A percentile compares a stretch with the other conserved stretches of the same genome.
phyloP scores from a whole-genome alignment of 2,797 vertebrate genomes.

The Poeciliopsis infans region DNA sequence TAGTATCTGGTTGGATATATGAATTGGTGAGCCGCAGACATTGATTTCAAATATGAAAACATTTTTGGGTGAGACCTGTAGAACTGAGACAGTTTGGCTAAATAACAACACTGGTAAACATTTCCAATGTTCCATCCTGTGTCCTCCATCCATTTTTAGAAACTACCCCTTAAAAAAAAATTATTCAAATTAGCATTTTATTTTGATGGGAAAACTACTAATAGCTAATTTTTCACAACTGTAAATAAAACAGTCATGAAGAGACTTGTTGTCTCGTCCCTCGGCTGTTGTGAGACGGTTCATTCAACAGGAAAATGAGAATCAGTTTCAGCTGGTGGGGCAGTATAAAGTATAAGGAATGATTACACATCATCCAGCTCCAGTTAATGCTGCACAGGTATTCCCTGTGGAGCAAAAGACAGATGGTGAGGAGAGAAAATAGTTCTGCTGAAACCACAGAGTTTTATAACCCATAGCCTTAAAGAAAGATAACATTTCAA shows the following conservation, averaged over 20 bases:
- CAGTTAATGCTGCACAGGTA: constrained; percentile 80
- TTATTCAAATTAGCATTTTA: constrained; percentile 31
- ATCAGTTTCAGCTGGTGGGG: constrained; percentile 77
- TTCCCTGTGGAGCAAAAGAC: constrained; percentile 74
- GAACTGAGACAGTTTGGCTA: not conserved
- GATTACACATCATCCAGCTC: constrained; percentile 78
- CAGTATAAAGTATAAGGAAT: constrained; percentile 81
- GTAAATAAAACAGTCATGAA: constrained; percentile 43
- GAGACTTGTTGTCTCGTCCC: constrained; percentile 53
- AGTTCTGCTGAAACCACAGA: constrained; percentile 54
- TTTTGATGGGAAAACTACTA: constrained; percentile 41
- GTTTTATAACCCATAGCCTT: constrained; percentile 44
- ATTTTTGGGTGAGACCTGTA: not conserved
- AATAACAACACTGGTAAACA: not conserved
- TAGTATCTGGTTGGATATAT: not conserved
- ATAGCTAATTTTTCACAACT: constrained; percentile 51
- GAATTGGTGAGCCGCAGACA: not conserved
- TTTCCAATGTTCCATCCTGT: not conserved
- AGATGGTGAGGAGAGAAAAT: constrained; percentile 75
- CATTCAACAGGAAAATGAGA: constrained; percentile 84
- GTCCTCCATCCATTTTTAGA: not conserved
- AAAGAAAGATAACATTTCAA: constrained; percentile 55
- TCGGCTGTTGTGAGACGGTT: constrained; percentile 66
- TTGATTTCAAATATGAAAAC: not conserved
- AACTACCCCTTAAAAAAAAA: not conserved